Conservation (phyloP, 2,113 vertebrate genomes). For the Oreamnos americanus region DNA sequence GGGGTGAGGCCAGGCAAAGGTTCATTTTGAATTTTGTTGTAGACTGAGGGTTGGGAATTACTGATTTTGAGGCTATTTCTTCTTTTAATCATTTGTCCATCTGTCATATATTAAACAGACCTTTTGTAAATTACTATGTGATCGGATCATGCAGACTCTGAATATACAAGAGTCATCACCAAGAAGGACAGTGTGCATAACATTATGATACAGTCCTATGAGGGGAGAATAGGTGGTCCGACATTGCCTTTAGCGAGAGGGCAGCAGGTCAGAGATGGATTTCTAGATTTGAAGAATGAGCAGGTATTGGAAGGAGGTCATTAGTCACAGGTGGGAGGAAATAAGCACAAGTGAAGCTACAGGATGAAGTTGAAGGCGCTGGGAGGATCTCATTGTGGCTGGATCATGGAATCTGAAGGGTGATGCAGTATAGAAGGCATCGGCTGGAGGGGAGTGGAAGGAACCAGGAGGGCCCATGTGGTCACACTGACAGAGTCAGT, state of each 20-base stretch:
- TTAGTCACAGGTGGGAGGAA: background rate
- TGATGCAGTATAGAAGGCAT: rapidly evolving
- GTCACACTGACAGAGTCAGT: background rate
- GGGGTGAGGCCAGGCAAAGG: background rate
- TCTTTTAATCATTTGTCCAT: background rate
- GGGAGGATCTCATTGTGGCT: background rate
- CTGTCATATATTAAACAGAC: background rate
- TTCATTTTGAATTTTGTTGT: background rate
- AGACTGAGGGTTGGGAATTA: background rate
- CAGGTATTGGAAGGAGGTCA: background rate
- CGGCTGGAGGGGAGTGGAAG: background rate
- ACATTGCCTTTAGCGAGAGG: background rate
- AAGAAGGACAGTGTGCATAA: background rate
- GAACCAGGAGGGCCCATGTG: background rate
- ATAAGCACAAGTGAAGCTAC: background rate
- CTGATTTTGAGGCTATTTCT: background rate
- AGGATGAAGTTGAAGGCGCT: background rate
- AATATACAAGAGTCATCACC: background rate
- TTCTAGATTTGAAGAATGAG: background rate
- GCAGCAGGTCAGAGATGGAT: background rate
- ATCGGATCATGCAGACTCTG: background rate
- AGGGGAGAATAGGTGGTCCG: background rate
- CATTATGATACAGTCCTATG: rapidly evolving
- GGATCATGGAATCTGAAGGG: rapidly evolving
- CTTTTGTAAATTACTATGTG: background rate